Evolutionary conservation across 1,140 invertebrate genomes (phyloP).

Genomic region (Homarus americanus): DNA sequence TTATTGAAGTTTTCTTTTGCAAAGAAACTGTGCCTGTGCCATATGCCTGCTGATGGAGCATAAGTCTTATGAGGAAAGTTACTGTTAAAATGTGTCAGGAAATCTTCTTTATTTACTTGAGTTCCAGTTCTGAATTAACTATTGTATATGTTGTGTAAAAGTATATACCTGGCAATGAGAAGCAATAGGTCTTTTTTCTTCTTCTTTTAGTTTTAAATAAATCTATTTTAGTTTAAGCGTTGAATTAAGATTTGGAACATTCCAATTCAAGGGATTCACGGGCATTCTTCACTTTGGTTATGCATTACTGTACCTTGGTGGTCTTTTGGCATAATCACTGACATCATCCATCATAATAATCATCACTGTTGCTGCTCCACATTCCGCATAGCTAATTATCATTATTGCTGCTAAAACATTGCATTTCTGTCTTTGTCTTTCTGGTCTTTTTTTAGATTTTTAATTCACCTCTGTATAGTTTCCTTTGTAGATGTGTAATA

Average conservation of each 20-base stretch:
- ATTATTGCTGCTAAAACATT: constrained; percentile 57
- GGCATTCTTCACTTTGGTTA: constrained; percentile 66
- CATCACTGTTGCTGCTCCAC: constrained; percentile 67
- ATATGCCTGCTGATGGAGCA: constrained; percentile 46
- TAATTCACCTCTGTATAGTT: constrained; percentile 30
- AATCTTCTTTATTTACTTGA: constrained; percentile 17
- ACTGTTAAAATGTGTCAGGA: constrained; percentile 37
- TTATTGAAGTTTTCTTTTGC: not conserved
- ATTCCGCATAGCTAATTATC: constrained; percentile 59
- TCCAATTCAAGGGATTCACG: constrained; percentile 68
- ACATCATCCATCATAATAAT: constrained; percentile 60
- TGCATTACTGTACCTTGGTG: constrained; percentile 15
- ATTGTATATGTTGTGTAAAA: constrained; percentile 25
- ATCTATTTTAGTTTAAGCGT: constrained; percentile 68
- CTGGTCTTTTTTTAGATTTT: not conserved
- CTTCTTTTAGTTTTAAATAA: constrained; percentile 59
- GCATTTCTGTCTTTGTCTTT: constrained; percentile 41
- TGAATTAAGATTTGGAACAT: constrained; percentile 73
- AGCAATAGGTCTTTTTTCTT: constrained; percentile 45
- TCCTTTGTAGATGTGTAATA: constrained; percentile 51
- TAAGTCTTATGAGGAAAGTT: constrained; percentile 18
- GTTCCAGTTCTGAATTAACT: constrained; percentile 11
- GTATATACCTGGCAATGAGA: constrained; percentile 50
- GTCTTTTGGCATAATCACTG: constrained; percentile 47
- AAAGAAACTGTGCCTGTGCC: constrained; percentile 35